Conservation (phyloP, 2,797 vertebrate genomes). For the Microctenopoma lineatum region DNA sequence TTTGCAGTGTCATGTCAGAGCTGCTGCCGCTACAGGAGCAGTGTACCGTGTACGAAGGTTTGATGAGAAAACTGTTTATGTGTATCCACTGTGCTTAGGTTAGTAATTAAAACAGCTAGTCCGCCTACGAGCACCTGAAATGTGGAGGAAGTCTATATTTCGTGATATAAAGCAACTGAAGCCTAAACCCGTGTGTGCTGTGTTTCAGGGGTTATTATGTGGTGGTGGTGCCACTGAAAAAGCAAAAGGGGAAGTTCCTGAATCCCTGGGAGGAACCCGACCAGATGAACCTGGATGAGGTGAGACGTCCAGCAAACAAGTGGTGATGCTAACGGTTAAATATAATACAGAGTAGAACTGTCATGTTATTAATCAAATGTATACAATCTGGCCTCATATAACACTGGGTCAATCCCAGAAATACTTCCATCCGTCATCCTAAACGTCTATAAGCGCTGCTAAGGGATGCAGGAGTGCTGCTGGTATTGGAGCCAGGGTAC, state of each 20-base stretch:
- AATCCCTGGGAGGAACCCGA: slow-evolving; percentile 95
- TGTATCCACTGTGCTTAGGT: neutral
- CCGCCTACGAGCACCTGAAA: neutral
- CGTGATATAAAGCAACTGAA: neutral
- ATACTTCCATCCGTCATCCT: slow-evolving; percentile 21
- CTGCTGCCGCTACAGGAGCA: slow-evolving; percentile 17
- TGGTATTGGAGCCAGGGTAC: no score
- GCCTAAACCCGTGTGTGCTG: slow-evolving; percentile 29
- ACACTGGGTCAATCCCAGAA: slow-evolving; percentile 28
- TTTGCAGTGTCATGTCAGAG: slow-evolving; percentile 24
- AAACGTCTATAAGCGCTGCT: no score
- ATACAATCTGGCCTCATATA: slow-evolving; percentile 7
- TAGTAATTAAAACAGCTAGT: neutral
- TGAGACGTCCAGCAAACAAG: slow-evolving; percentile 55
- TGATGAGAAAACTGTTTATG: neutral
- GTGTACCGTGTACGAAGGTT: neutral
- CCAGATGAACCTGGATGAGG: slow-evolving; percentile 99
- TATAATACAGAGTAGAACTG: neutral
- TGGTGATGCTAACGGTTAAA: neutral
- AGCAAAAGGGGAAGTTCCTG: slow-evolving; percentile 92
- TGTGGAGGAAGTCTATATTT: neutral
- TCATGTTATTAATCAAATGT: slow-evolving; percentile 27
- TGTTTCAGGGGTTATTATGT: slow-evolving; percentile 94
- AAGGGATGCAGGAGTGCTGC: no score
- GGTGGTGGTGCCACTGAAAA: slow-evolving; percentile 97